Evolutionary conservation across 1,140 invertebrate species (phyloP).

Genomic region (Lepidurus arcticus): DNA sequence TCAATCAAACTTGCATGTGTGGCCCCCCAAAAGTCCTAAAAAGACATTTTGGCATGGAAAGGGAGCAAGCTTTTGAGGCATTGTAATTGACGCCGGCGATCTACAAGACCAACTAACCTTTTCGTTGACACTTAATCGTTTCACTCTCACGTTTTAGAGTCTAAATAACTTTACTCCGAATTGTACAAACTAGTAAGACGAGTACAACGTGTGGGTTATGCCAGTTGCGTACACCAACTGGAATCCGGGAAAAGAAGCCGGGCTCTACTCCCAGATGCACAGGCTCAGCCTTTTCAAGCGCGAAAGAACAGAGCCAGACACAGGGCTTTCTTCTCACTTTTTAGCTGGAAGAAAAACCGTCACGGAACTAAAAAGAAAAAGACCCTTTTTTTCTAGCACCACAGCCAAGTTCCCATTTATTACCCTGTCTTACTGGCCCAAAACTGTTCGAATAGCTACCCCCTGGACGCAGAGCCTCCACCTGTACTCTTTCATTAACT

Average conservation of each 20-base stretch:
- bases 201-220: constrained; percentile 7
- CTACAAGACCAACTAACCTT: no score
- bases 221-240: constrained; percentile 7
- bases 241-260: constrained; percentile 13
- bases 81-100: no score
- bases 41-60: no score
- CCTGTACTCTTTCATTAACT: background rate
- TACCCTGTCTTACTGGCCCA: constrained; percentile 9
- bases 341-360: background rate
- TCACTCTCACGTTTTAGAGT: no score
- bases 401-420: background rate
- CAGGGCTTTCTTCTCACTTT: background rate
- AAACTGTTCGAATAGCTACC: background rate
- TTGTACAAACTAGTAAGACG: no score
- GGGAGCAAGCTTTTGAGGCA: no score
- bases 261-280: constrained; percentile 14
- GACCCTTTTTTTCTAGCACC: background rate
- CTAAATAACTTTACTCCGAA: no score
- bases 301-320: background rate
- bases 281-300: background rate
- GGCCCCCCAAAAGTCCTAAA: background rate
- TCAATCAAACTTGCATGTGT: constrained; percentile 8
- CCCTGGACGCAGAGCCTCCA: background rate
- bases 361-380: background rate
- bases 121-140: no score